These are phyloP conservation scores for Girardinichthys multiradiatus DNA, from an alignment of 2,113 vertebrate genomes.

Conservation along the genomic window DNA sequence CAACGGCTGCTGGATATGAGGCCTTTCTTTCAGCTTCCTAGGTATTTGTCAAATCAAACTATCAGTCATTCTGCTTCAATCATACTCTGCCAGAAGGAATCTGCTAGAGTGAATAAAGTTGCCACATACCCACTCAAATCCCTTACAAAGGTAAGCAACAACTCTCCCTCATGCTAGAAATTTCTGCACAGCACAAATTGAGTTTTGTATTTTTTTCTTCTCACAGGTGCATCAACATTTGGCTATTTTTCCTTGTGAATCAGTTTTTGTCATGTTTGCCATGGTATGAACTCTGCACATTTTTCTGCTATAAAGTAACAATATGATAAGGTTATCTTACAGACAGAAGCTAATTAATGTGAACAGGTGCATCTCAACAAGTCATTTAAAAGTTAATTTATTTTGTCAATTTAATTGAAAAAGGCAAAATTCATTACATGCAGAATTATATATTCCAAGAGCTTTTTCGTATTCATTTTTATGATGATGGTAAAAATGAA, in stretches of 20 bases:
- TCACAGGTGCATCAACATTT: conserved; percentile 6
- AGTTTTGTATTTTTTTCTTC: conserved; percentile 5
- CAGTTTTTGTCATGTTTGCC: conserved; percentile 2
- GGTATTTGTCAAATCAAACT: conserved; percentile 67
- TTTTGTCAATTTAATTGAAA: too few species aligned
- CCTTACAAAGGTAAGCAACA: conserved; percentile 33
- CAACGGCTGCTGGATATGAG: conserved; percentile 23
- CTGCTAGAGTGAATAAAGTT: conserved; percentile 35
- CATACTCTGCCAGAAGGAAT: conserved; percentile 46
- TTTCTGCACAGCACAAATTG: conserved; percentile 10
- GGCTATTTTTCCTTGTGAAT: background rate
- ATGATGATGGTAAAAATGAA: too few species aligned
- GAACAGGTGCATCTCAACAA: too few species aligned
- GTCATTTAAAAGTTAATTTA: too few species aligned
- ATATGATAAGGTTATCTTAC: too few species aligned
- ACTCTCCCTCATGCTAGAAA: conserved; percentile 7
- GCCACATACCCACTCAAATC: conserved; percentile 42
- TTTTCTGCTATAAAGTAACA: too few species aligned
- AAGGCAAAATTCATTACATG: too few species aligned
- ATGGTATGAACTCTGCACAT: background rate
- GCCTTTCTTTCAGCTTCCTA: conserved; percentile 51
- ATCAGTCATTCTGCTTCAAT: conserved; percentile 71
- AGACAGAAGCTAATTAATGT: too few species aligned
- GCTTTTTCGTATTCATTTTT: too few species aligned
- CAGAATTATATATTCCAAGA: too few species aligned